Evolutionary conservation across 2,888 invertebrate species (phyloP).

Genomic region (Stomorhina lunata): DNA sequence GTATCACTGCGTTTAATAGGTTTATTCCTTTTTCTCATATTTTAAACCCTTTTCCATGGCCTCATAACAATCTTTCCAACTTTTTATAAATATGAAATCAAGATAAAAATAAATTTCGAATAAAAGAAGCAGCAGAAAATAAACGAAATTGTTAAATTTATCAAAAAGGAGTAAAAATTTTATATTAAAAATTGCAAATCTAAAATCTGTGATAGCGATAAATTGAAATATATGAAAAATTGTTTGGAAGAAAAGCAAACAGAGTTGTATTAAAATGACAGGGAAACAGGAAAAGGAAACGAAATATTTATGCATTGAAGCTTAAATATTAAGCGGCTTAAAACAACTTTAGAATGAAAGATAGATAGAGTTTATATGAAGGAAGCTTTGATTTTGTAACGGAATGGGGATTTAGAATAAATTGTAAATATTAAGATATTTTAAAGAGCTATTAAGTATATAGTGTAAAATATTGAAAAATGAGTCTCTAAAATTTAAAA

Average conservation of each 20-base stretch:
- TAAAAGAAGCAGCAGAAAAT: no score
- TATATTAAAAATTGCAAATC: background rate
- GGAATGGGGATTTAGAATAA: background rate
- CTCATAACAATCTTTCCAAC: background rate
- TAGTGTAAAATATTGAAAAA: no score
- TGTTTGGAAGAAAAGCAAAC: background rate
- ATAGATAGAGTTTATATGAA: no score
- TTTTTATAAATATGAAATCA: background rate
- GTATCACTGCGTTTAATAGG: background rate
- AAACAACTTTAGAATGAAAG: background rate
- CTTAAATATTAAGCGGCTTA: slow-evolving; percentile 32
- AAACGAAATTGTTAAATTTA: slow-evolving; percentile 17
- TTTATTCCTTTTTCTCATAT: background rate
- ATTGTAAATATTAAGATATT: no score
- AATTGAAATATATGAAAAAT: background rate
- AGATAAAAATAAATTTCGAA: background rate
- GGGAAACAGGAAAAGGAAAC: background rate
- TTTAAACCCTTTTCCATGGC: background rate
- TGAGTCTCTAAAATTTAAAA: no score
- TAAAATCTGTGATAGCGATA: background rate
- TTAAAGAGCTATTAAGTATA: no score
- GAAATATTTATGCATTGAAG: background rate
- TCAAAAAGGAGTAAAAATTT: slow-evolving; percentile 2
- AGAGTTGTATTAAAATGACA: background rate
- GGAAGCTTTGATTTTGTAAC: background rate